These are phyloP conservation scores for Drosophila diplacantha DNA, from an alignment of 2,888 invertebrate species.

Conservation along the genomic window DNA sequence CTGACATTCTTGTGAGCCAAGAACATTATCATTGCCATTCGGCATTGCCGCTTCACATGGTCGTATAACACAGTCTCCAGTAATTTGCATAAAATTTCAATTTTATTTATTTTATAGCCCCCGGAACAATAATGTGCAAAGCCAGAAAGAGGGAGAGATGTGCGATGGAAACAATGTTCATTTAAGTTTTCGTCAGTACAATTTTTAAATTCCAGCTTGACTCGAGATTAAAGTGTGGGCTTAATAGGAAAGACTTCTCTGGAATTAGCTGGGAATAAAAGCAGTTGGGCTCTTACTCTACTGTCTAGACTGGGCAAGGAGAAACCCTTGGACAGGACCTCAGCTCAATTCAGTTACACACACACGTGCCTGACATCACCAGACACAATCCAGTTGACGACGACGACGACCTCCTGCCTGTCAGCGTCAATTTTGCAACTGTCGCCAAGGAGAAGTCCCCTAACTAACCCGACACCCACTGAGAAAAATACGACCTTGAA, in stretches of 20 bases:
- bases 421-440: slow-evolving; percentile 44
- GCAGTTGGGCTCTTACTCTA: slow-evolving; percentile 16
- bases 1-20: slow-evolving; percentile 2
- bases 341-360: slow-evolving; percentile 4
- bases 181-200: slow-evolving; percentile 50
- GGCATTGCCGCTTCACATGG: slow-evolving; percentile 32
- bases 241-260: neutral
- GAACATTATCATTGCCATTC: slow-evolving; percentile 29
- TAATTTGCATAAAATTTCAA: slow-evolving; percentile 68
- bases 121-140: slow-evolving; percentile 27
- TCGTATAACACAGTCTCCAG: slow-evolving; percentile 24
- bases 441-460: slow-evolving; percentile 46
- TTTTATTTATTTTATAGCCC: slow-evolving; percentile 70
- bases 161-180: slow-evolving; percentile 33
- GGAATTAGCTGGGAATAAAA: slow-evolving; percentile 17
- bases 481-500: slow-evolving; percentile 5
- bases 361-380: slow-evolving; percentile 53
- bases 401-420: slow-evolving; percentile 16
- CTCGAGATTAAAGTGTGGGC: slow-evolving; percentile 29
- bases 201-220: slow-evolving; percentile 42
- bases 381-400: slow-evolving; percentile 14
- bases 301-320: slow-evolving; percentile 53
- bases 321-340: slow-evolving; percentile 29
- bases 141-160: slow-evolving; percentile 9
- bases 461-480: slow-evolving; percentile 36